Evolutionary conservation across 1,140 invertebrate genomes (phyloP).

Genomic region (Macrobrachium rosenbergii): DNA sequence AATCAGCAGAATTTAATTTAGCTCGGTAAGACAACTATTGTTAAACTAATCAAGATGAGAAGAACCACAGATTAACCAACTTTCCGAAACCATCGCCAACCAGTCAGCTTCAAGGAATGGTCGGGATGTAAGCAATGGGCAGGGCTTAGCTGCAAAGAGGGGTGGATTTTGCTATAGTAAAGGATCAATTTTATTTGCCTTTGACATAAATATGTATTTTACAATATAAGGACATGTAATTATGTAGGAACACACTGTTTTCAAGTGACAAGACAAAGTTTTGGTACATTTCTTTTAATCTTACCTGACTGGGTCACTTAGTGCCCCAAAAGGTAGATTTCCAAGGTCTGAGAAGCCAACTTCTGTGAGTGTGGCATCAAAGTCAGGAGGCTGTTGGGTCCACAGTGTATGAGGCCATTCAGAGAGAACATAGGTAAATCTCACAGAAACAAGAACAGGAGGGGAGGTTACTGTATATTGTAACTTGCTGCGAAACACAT

Average conservation of each 20-base stretch:
- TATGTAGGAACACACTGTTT: background rate
- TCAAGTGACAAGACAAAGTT: too few species aligned
- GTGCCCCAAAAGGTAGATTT: conserved; percentile 86
- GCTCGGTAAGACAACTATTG: too few species aligned
- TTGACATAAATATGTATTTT: background rate
- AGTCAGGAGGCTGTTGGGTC: conserved; percentile 81
- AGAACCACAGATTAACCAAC: too few species aligned
- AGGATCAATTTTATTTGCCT: background rate
- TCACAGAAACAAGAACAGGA: conserved; percentile 81
- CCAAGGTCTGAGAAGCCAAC: conserved; percentile 74
- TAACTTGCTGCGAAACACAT: conserved; percentile 85
- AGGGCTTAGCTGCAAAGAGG: too few species aligned
- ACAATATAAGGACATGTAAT: background rate
- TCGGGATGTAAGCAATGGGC: too few species aligned
- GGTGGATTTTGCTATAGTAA: too few species aligned
- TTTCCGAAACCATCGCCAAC: too few species aligned
- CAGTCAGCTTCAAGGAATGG: too few species aligned
- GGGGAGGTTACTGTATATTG: conserved; percentile 74
- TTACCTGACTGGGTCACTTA: conserved; percentile 82
- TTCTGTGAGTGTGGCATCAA: conserved; percentile 79
- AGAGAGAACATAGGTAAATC: conserved; percentile 85
- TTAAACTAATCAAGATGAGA: too few species aligned
- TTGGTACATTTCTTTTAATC: background rate
- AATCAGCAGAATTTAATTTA: too few species aligned
- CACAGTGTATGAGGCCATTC: conserved; percentile 74